Conservation (phyloP, 1,140 invertebrate species). For the Sminthurinus signatus region DNA sequence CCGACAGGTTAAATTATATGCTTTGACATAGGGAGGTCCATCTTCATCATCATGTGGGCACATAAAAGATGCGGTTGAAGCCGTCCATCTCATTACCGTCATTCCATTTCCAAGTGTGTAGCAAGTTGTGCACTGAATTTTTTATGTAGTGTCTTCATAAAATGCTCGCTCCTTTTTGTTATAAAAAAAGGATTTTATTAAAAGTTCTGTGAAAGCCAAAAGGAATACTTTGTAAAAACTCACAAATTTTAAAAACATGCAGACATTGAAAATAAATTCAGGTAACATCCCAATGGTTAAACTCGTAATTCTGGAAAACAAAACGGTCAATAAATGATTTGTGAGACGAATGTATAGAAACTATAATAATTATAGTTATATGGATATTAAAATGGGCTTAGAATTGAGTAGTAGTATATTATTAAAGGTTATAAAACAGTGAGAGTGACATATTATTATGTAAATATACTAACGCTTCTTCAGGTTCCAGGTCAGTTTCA, state of each 20-base stretch:
- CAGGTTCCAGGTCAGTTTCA: background rate
- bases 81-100: background rate
- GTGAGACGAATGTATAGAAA: background rate
- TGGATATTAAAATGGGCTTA: background rate
- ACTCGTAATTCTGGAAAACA: background rate
- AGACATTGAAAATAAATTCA: constrained; percentile 5
- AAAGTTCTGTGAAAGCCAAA: no score
- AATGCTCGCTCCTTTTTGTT: no score
- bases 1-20: no score
- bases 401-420: no score
- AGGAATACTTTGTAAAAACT: no score
- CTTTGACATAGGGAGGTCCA: no score
- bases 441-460: no score
- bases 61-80: background rate
- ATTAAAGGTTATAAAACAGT: no score
- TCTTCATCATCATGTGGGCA: background rate
- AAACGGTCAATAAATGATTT: background rate
- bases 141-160: no score
- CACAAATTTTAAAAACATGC: constrained; percentile 5
- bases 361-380: background rate
- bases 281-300: constrained; percentile 1
- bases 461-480: background rate
- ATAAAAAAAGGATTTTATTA: no score
- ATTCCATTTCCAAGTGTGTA: background rate
- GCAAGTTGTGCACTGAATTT: background rate